Conservation (phyloP, 2,888 invertebrate species). For the Meiosimyza platycephala region DNA sequence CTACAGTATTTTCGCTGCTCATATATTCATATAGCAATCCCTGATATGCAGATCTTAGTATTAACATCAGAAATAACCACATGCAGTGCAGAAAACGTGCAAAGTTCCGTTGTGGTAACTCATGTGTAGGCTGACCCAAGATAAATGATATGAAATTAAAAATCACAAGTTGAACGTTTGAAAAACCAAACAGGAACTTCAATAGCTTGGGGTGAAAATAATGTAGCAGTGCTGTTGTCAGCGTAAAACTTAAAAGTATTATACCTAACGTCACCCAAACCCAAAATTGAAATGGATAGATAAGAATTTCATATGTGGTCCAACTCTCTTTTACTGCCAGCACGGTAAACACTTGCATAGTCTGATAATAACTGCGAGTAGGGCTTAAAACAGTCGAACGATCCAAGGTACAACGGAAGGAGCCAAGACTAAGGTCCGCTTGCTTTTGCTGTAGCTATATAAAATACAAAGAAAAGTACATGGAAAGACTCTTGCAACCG, state of each 20-base stretch:
- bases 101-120: constrained; percentile 43
- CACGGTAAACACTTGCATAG: constrained; percentile 46
- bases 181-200: constrained; percentile 40
- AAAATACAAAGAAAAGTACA: neutral
- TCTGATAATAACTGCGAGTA: constrained; percentile 46
- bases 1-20: constrained; percentile 40
- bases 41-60: constrained; percentile 48
- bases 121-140: constrained; percentile 36
- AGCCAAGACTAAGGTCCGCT: constrained; percentile 50
- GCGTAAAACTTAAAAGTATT: constrained; percentile 27
- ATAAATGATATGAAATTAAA: constrained; percentile 38
- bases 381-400: constrained; percentile 44
- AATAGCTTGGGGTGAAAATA: constrained; percentile 5
- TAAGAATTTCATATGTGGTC: constrained; percentile 47
- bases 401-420: constrained; percentile 45
- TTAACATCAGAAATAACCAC: constrained; percentile 45
- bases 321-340: constrained; percentile 40
- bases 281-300: constrained; percentile 47
- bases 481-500: neutral
- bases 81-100: constrained; percentile 43
- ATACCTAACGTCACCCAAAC: constrained; percentile 45
- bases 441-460: constrained; percentile 44
- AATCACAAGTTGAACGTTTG: neutral
- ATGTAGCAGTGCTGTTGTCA: constrained; percentile 30
- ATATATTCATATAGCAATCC: constrained; percentile 47